A percentile compares a stretch with the other conserved stretches of the same genome.
Conservation (phyloP, 2,888 invertebrate species). For the Drosophila peninsularis region DNA sequence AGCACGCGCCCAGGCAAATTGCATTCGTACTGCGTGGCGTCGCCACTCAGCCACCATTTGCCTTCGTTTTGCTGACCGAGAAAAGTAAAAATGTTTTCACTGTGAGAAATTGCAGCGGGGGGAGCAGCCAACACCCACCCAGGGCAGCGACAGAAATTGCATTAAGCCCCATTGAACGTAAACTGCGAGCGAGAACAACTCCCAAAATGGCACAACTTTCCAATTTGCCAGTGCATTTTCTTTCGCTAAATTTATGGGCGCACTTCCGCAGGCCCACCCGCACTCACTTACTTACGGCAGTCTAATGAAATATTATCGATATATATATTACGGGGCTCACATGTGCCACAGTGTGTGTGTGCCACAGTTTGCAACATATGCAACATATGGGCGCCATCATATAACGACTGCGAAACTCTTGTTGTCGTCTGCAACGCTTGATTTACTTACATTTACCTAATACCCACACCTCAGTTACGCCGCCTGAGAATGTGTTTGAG, state of each 20-base stretch:
- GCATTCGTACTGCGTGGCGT: slow-evolving; percentile 42
- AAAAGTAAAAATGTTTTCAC: slow-evolving; percentile 51
- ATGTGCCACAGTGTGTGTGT: slow-evolving; percentile 46
- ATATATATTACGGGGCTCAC: slow-evolving; percentile 74
- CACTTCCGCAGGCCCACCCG: slow-evolving; percentile 65
- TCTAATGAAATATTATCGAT: slow-evolving; percentile 78
- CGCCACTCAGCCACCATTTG: slow-evolving; percentile 18
- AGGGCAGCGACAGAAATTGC: slow-evolving; percentile 49
- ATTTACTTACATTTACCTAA: slow-evolving; percentile 24
- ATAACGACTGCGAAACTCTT: slow-evolving; percentile 6
- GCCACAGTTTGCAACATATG: slow-evolving; percentile 52
- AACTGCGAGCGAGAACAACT: slow-evolving; percentile 32
- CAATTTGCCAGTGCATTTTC: slow-evolving; percentile 77
- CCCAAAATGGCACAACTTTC: slow-evolving; percentile 49
- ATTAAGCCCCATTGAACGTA: slow-evolving; percentile 71
- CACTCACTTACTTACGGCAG: slow-evolving; percentile 27
- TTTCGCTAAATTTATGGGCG: slow-evolving; percentile 67
- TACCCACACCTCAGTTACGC: slow-evolving; percentile 1
- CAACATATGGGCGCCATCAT: slow-evolving; percentile 51
- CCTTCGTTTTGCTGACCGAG: slow-evolving; percentile 6
- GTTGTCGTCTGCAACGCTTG: slow-evolving; percentile 30
- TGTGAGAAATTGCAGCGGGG: slow-evolving; percentile 50
- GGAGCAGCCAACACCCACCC: neutral
- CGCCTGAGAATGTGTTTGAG: neutral
- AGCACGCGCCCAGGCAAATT: slow-evolving; percentile 63